Conservation (phyloP, 2,888 invertebrate species). For the Parapristionchus giblindavisi region DNA sequence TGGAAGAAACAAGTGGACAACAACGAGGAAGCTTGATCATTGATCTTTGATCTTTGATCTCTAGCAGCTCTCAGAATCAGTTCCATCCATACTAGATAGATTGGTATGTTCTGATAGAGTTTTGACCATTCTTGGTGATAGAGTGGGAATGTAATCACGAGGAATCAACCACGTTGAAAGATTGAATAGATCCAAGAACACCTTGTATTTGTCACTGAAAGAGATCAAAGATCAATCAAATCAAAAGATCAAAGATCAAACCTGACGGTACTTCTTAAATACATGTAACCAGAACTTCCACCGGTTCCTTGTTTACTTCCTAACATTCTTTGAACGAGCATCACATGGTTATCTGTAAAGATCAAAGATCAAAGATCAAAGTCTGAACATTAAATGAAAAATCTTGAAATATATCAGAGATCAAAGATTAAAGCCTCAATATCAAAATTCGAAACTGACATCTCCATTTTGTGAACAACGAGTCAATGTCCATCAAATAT, state of each 20-base stretch:
- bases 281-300: slow-evolving; percentile 97
- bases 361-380: too few relatives aligned
- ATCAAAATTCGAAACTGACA: slow-evolving; percentile 77
- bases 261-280: slow-evolving; percentile 94
- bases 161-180: slow-evolving; percentile 94
- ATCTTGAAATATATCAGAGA: neutral
- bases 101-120: slow-evolving; percentile 65
- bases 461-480: slow-evolving; percentile 97
- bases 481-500: slow-evolving; percentile 96
- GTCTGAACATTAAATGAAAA: neutral
- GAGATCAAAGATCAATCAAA: neutral
- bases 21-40: too few relatives aligned
- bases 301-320: slow-evolving; percentile 97
- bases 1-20: too few relatives aligned
- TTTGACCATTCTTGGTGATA: slow-evolving; percentile 81
- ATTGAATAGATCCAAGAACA: slow-evolving; percentile 96
- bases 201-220: slow-evolving; percentile 95
- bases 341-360: slow-evolving; percentile 90
- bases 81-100: slow-evolving; percentile 41
- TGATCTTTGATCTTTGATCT: too few relatives aligned
- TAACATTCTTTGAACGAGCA: slow-evolving; percentile 98
- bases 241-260: slow-evolving; percentile 69
- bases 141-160: slow-evolving; percentile 86
- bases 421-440: neutral
- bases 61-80: slow-evolving; percentile 27